Evolutionary conservation across 2,797 vertebrate species (phyloP).

Genomic region (Pseudochirops cupreus): DNA sequence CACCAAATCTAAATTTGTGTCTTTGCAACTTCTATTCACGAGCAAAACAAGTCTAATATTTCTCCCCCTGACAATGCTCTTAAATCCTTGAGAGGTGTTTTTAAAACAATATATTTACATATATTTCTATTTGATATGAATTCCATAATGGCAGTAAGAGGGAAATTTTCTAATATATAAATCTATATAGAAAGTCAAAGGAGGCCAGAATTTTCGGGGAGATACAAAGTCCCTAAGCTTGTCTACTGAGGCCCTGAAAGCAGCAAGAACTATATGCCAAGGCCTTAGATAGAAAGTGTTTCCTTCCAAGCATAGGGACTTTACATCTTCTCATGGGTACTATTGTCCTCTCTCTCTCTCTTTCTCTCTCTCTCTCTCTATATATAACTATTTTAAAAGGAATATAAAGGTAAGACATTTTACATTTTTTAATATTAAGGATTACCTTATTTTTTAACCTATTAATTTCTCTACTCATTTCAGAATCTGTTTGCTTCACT

Average conservation of each 20-base stretch:
- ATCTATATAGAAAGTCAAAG: neutral
- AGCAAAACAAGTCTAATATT: neutral
- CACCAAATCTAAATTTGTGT: neutral
- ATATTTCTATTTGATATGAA: too few species aligned
- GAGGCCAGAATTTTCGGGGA: neutral
- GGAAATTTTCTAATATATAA: neutral
- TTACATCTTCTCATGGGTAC: neutral
- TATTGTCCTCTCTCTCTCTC: too few species aligned
- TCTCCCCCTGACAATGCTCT: neutral
- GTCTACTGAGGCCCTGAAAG: neutral
- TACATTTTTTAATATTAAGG: constrained; percentile 42
- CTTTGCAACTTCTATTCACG: neutral
- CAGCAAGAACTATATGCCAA: neutral
- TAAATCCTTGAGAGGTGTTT: neutral
- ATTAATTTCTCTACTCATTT: constrained; percentile 83
- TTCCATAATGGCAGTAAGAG: neutral
- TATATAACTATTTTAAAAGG: neutral
- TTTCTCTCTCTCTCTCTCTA: too few species aligned
- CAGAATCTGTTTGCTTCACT: constrained; percentile 81
- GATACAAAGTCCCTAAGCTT: neutral
- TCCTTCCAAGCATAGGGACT: neutral
- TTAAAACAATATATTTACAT: too few species aligned
- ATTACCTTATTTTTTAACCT: constrained; percentile 90
- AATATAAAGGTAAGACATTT: neutral
- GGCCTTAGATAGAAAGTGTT: neutral